These are phyloP conservation scores for Corythornis madagascariensis DNA, from an alignment of 2,113 vertebrate genomes.

Conservation along the genomic window DNA sequence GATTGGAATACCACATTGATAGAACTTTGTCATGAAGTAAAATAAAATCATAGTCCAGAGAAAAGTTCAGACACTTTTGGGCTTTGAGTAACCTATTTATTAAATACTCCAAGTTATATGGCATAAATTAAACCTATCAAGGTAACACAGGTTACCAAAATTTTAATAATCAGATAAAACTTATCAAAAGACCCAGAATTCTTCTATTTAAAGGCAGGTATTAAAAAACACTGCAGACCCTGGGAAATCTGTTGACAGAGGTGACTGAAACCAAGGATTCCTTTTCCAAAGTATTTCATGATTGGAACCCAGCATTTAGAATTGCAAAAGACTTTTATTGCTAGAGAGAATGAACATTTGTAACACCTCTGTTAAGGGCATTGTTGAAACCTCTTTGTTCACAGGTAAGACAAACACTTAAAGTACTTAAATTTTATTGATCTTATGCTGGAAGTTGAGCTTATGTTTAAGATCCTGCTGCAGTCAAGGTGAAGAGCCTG, in stretches of 20 bases:
- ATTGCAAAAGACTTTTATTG: not conserved
- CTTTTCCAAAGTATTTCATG: not conserved
- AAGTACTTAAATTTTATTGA: not conserved
- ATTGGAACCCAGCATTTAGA: not conserved
- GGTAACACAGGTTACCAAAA: not conserved
- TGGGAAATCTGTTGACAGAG: not conserved
- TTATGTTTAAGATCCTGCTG: not conserved
- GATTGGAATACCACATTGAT: not conserved
- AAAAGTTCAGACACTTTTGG: not conserved
- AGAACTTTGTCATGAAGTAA: not conserved
- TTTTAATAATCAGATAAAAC: not conserved
- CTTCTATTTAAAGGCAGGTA: not conserved
- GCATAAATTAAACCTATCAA: not conserved
- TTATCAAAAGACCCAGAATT: not conserved
- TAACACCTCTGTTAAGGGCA: not conserved
- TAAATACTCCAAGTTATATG: not conserved
- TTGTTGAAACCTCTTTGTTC: not conserved
- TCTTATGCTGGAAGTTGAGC: not conserved
- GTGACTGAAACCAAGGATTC: not conserved
- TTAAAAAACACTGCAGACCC: not conserved
- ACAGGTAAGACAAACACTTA: not conserved
- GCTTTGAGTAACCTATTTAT: not conserved
- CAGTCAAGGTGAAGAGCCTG: not conserved
- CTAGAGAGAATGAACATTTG: not conserved
- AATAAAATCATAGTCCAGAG: not conserved